Percentiles rank a stretch among this genome's conserved stretches.
phyloP scores from a whole-genome alignment of 2,113 vertebrate species.

The Ciconia boyciana region DNA sequence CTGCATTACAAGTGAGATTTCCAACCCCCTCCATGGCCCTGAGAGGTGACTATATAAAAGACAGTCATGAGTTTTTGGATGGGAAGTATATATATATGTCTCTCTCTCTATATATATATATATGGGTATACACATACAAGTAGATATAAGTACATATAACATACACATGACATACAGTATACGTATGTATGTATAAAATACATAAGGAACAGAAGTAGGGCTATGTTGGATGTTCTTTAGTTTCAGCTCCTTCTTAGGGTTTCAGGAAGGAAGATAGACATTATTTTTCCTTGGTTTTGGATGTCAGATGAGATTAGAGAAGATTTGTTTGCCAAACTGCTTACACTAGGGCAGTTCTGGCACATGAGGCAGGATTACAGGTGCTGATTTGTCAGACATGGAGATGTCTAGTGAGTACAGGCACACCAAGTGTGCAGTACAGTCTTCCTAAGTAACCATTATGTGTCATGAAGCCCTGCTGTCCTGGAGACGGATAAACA shows the following conservation, averaged over 20 bases:
- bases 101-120: no score
- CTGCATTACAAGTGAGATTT: neutral
- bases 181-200: no score
- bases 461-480: accelerated
- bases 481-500: neutral
- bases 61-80: neutral
- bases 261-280: neutral
- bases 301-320: neutral
- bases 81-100: no score
- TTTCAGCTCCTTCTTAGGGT: neutral
- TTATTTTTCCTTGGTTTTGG: neutral
- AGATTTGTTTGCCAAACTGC: neutral
- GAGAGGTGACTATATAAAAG: neutral
- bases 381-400: neutral
- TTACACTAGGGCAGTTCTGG: neutral
- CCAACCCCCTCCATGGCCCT: neutral
- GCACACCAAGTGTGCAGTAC: neutral
- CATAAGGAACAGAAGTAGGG: neutral
- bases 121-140: neutral
- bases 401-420: neutral
- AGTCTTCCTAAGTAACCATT: neutral
- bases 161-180: neutral
- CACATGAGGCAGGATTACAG: neutral
- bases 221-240: neutral
- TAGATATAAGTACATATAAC: neutral